A percentile compares a stretch with the other conserved stretches of the same genome.
Conservation (phyloP, 2,888 invertebrate species). For the Torymus texanus region DNA sequence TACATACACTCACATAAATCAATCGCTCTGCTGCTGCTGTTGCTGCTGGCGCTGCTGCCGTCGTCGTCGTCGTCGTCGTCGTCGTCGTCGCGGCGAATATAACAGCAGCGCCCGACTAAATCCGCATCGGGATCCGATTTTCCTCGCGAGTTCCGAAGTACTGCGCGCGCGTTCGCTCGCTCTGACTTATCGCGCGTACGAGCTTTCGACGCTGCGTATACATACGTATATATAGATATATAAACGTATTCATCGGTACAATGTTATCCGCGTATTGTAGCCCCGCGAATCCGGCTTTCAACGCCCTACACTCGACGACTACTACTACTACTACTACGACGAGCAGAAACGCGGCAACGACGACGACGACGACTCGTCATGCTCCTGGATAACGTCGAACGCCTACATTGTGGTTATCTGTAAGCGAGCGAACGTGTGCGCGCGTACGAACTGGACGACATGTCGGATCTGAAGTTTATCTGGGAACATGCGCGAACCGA, state of each 20-base stretch:
- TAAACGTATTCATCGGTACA: slow-evolving; percentile 53
- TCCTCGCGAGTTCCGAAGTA: slow-evolving; percentile 43
- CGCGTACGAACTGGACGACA: slow-evolving; percentile 34
- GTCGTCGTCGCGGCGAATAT: too few relatives aligned
- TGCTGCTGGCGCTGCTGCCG: too few relatives aligned
- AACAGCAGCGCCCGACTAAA: background rate
- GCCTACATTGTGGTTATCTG: slow-evolving; percentile 48
- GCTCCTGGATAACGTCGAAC: slow-evolving; percentile 48
- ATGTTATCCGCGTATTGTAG: slow-evolving; percentile 59
- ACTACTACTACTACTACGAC: slow-evolving; percentile 26
- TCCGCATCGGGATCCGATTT: slow-evolving; percentile 45
- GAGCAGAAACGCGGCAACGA: too few relatives aligned
- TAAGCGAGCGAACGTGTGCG: slow-evolving; percentile 14
- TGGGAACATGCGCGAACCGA: background rate
- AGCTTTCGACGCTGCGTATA: slow-evolving; percentile 60
- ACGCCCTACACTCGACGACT: slow-evolving; percentile 48
- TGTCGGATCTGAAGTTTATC: slow-evolving; percentile 50
- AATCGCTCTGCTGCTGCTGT: slow-evolving; percentile 23
- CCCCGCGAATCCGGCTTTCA: slow-evolving; percentile 61
- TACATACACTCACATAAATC: slow-evolving; percentile 28
- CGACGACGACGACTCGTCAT: slow-evolving; percentile 35
- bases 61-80: too few relatives aligned
- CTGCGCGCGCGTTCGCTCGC: slow-evolving; percentile 39
- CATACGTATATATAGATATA: slow-evolving; percentile 36
- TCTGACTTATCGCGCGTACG: slow-evolving; percentile 60